Base-by-base conservation (phyloP, 2,113 vertebrate species). In the Mustela lutreola region DNA sequence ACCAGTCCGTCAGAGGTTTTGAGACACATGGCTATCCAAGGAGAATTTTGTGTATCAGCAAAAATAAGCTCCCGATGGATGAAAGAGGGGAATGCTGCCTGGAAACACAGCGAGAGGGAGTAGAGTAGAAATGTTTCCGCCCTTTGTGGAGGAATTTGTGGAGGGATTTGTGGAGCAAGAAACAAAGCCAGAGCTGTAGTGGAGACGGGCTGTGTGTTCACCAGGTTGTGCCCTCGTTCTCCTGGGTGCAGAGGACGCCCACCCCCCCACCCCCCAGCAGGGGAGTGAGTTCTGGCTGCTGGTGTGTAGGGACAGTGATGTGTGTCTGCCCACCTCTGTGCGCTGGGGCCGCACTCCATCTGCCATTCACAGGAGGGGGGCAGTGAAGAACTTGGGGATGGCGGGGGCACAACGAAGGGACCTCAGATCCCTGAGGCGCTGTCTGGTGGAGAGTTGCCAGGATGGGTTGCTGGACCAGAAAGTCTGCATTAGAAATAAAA, bases 191-290 rank as follows among this genome's bases (percentile, higher is more conserved):
- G 65, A 56, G 60, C 31, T 58, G 7, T n/a, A 8, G 60, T 6
- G 56, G 58, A 90, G 33, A 87, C 0, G 36, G 70, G 33, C 16
- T 6, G 7, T 3, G 9, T 45, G 36, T 60, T 42, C 36, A 26
- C 56, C 28, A 70, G 24, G 26, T 7, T 58, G 26, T 82, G 28
- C 11, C 50, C 63, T 11, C 11, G 45, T 73, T 56, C 62, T n/a
- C 26, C 31, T 71, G 70, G 79, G 48, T 4, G 6, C 21, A 58
- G 2, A 39, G 42, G 48, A 67, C 0, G 0, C 33, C 1, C 14
- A 7, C 48, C 71, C 83, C 62, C 45, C 53, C 53, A 53, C 50
- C 16, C 15, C 15, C 73, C 42, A 1, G 42, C 73, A 48, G 73
- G 24, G 73, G 21, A 31, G 5, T 58, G 88, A 89, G 24, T 7